Base-by-base conservation (phyloP, 2,113 vertebrate genomes). In the Cyprichromis sp. region DNA sequence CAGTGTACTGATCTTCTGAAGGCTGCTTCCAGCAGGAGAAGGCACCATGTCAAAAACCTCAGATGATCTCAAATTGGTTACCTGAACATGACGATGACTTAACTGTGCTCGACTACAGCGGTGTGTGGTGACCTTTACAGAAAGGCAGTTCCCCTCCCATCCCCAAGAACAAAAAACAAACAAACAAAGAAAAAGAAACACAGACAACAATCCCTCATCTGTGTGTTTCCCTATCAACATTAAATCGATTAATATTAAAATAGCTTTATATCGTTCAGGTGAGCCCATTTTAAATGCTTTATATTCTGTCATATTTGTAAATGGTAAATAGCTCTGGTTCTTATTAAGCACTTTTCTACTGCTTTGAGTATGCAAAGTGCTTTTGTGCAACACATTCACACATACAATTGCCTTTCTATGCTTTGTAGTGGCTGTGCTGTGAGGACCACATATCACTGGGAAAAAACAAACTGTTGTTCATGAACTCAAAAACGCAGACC, bases 221-320 rank as follows among this genome's bases (percentile, higher is more conserved):
- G 5, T 34, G 59, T 19, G 14, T 17, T 63, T 19, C 29, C 59
- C 9, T 11, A 0, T 34, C 59, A 63, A 63, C 59, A 7, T 19
- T 34, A 63, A 61, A 61, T 34, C 2, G 59, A 36, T 63, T 63
- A 63, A 63, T 36, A 36, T 36, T 36, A 36, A 63, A 63, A 63
- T 19, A 4, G 59, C 29, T 36, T 36, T 0, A 63, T 19, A 63
- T 63, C 6, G 0, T 36, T 63, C 17, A 63, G 66, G n/a, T 71
- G 36, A 71, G 12, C n/a, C 0, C 12, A 9, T 40, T 71, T 40
- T 40, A 68, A 36, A 63, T 1, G 31, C 17, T 63, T 63, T 63
- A 63, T n/a, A 63, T 63, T 63, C 59, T 63, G 59, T 10, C 29
- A 63, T 34, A 63, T 63, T 4, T 63, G 59, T 63, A 63, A 61